phyloP scores from a whole-genome alignment of 1,140 invertebrate genomes.

The Phocides pigmalion region DNA sequence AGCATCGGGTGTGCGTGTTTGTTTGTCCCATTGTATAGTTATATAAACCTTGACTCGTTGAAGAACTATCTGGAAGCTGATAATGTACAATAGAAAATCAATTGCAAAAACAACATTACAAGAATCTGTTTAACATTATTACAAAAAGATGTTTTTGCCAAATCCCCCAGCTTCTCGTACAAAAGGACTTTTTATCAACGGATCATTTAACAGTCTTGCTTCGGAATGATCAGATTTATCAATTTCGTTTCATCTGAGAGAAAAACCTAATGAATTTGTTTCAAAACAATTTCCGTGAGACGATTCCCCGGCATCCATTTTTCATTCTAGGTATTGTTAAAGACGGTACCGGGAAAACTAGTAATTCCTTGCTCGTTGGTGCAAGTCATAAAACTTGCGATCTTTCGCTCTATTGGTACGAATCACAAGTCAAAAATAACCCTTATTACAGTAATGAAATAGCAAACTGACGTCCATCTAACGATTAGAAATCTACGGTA shows the following conservation, averaged over 20 bases:
- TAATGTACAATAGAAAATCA: slow-evolving; percentile 8
- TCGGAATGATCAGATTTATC: slow-evolving; percentile 16
- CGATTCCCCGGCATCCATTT: slow-evolving; percentile 23
- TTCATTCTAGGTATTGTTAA: slow-evolving; percentile 34
- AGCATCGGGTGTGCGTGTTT: too few relatives aligned
- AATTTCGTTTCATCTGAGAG: background rate
- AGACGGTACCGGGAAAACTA: slow-evolving; percentile 14
- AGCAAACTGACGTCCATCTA: too few relatives aligned
- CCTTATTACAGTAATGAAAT: too few relatives aligned
- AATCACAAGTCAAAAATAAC: too few relatives aligned
- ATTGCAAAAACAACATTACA: background rate
- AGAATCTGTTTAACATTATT: slow-evolving; percentile 12
- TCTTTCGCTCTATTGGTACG: too few relatives aligned
- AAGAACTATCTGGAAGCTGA: background rate
- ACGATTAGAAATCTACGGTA: too few relatives aligned
- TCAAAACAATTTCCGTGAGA: slow-evolving; percentile 33
- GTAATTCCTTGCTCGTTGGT: slow-evolving; percentile 3
- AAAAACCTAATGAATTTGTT: slow-evolving; percentile 27
- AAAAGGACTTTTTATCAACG: slow-evolving; percentile 9
- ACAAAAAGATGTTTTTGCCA: slow-evolving; percentile 1
- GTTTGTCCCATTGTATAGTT: too few relatives aligned
- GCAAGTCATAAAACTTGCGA: background rate
- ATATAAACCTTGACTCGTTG: too few relatives aligned
- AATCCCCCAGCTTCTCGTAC: slow-evolving; percentile 3
- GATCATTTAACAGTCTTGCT: slow-evolving; percentile 1